Base-by-base conservation (phyloP, 2,888 invertebrate species). In the Melinopterus prodromus region DNA sequence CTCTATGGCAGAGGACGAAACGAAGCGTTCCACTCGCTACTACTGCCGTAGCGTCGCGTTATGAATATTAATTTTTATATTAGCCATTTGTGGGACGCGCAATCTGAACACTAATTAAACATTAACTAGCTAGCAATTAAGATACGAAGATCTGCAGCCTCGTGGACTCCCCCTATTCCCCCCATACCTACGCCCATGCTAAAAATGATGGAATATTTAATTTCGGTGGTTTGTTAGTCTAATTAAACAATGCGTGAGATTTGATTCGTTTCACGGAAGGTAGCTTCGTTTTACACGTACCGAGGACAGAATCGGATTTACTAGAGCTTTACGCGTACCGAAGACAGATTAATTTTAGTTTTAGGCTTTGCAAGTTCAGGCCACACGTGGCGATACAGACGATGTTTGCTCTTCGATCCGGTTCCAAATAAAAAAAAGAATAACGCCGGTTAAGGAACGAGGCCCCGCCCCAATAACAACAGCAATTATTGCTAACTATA, bases 41-140 rank as follows among this genome's bases (percentile, higher is more conserved):
- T 53, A 53, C 9, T 3, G 12, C 53, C 26, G 26, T 26, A 1
- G 53, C 53, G 53, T 3, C 53, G 53, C 53, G 53, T 53, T 53
- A 53, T 53, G 53, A 53, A 53, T 53, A 53, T 53, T 53, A 53
- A 53, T 53, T 53, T 53, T 53, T 53, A 53, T 53, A 53, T 53
- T 53, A 53, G 53, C 53, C 53, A 53, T 53, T 53, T 53, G 53
- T 53, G 53, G 53, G 53, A 53, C 12, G 53, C 53, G 12, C 53
- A 53, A 53, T 53, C 53, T 53, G 53, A 53, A 53, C 53, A 1
- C 9, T 53, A 53, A 53, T 53, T 53, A 53, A 53, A 53, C 53
- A 53, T 53, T 53, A 53, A 53, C 53, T 53, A 53, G 53, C 53
- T 53, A 53, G 53, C 53, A 53, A 53, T 53, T 53, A 53, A 53